Evolutionary conservation across 2,797 vertebrate species (phyloP), one percentile per base, ranked within the genome.

Genomic region (Trematomus bernacchii): DNA sequence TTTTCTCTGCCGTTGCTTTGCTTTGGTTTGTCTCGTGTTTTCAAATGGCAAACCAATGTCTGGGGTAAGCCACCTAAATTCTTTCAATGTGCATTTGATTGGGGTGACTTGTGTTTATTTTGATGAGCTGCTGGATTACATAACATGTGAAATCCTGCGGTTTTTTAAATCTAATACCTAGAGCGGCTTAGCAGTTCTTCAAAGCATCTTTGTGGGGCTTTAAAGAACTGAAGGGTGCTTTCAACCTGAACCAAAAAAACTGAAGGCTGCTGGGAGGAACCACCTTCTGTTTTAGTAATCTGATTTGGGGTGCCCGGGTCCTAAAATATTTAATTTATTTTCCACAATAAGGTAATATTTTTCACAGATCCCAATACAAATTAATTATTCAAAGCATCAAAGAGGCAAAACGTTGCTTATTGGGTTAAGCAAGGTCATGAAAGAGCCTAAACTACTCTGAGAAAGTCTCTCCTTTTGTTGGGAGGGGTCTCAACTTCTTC

Each of bases 171-270:
- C 60, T 85, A 90, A 86, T 84, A 85, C 75, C 71, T 73, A 46
- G 55, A 82, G 84, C 70, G 71, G 87, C 83, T 88, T 77, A 85
- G 68, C 57, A 0, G 57, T 63, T 76, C 78, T 85, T 88, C 78
- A 87, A 81, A 84, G 78, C 69, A 19, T 77, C 67, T 82, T 77
- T 16, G 19, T 44, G 43, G 42, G 53, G 48, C 71, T 83, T 80
- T 85, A 71, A 73, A 71, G 63, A 60, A 68, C 48, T 77, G 76
- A 66, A 51, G 58, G 66, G 48, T n/a, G 68, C 66, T 71, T 60
- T 47, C 70, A 43, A 62, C 23, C 33, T 43, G 48, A 70, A 76
- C 53, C 53, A 73, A 62, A 81, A 44, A 47, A n/a, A 30, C 66
- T 44, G 37, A 61, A n/a, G 30, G 52, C 42, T 46, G 59, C 50